Percentiles rank a stretch among this genome's conserved stretches.
phyloP scores from a whole-genome alignment of 2,797 vertebrate species.

The Euphonia xanthogaster region DNA sequence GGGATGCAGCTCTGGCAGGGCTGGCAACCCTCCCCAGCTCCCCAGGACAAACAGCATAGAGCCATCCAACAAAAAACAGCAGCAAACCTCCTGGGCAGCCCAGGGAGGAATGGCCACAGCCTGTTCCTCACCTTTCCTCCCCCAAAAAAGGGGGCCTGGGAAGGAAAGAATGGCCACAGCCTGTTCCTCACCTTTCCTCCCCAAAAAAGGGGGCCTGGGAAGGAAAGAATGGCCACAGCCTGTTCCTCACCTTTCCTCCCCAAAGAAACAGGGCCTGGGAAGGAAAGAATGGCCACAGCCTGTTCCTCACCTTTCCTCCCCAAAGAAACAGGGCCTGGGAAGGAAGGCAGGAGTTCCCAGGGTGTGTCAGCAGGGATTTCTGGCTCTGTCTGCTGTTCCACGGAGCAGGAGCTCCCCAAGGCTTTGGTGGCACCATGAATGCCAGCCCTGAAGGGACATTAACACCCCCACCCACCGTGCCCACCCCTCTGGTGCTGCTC shows the following conservation, averaged over 20 bases:
- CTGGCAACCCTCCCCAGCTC: background rate
- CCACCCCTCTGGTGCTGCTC: background rate
- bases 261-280: too few species aligned
- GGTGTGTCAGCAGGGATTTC: background rate
- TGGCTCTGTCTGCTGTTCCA: background rate
- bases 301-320: background rate
- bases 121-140: background rate
- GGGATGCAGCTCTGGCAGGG: background rate
- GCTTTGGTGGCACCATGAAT: rapidly evolving
- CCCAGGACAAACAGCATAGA: background rate
- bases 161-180: background rate
- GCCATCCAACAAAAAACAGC: background rate
- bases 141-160: background rate
- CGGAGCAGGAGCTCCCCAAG: background rate
- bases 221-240: background rate
- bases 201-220: background rate
- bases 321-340: background rate
- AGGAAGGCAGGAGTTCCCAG: background rate
- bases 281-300: background rate
- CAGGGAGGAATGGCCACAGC: background rate
- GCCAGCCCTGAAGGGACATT: rapidly evolving
- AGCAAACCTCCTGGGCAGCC: background rate
- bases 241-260: too few species aligned
- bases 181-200: background rate
- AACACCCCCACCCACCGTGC: rapidly evolving